Evolutionary conservation across 1,140 invertebrate genomes (phyloP).

Genomic region (Luehdorfia chinensis): DNA sequence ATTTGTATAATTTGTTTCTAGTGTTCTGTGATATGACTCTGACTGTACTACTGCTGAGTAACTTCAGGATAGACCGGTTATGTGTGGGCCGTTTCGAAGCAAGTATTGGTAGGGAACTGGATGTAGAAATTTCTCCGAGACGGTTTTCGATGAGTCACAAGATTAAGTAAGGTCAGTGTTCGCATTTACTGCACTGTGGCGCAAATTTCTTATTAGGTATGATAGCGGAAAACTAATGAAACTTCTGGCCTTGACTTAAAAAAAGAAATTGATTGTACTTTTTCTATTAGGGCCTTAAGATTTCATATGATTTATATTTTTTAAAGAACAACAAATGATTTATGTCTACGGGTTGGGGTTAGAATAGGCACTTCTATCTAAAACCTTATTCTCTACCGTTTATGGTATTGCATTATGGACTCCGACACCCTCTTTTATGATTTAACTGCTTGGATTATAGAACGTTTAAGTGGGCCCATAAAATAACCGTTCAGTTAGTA

Average conservation of each 20-base stretch:
- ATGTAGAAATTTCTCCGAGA: conserved; percentile 46
- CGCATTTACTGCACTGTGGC: conserved; percentile 7
- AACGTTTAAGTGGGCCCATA: conserved; percentile 66
- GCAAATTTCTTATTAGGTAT: no score
- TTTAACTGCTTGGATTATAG: conserved; percentile 62
- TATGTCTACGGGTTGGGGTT: conserved; percentile 26
- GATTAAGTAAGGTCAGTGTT: conserved; percentile 31
- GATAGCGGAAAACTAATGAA: no score
- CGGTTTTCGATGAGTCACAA: conserved; percentile 44
- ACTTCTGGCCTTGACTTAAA: no score
- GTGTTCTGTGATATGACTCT: no score
- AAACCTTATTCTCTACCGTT: conserved; percentile 53
- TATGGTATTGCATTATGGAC: conserved; percentile 55
- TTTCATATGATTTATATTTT: no score
- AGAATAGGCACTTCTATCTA: conserved; percentile 26
- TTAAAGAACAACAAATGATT: conserved; percentile 35
- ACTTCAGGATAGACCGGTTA: conserved; percentile 39
- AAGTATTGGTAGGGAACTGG: conserved; percentile 30
- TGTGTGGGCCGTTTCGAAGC: conserved; percentile 36
- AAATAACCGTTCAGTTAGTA: conserved; percentile 62
- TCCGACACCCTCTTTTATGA: conserved; percentile 58
- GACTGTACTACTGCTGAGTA: conserved; percentile 9
- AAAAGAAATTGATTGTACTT: no score
- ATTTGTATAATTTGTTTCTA: no score
- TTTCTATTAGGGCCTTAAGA: no score